phyloP scores from a whole-genome alignment of 64 coral and sea anemone species.

The Montipora cactus region DNA sequence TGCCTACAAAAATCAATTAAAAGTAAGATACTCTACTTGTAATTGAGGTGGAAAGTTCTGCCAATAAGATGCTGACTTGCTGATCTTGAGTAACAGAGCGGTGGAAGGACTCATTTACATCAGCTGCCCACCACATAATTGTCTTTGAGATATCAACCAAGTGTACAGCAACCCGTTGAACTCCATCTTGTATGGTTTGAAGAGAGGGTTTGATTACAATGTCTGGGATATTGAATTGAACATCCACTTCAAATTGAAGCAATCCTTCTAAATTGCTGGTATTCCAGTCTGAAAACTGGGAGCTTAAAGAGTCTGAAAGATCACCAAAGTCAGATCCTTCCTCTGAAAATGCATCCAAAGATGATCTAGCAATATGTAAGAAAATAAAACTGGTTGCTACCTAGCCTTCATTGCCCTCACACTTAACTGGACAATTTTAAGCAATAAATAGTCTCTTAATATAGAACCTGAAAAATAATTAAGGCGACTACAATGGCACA shows the following conservation, averaged over 20 bases:
- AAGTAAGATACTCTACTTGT: constrained; percentile 81
- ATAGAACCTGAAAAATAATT: no score
- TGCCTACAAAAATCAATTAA: neutral
- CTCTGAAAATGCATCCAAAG: constrained; percentile 36
- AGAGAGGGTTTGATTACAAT: constrained; percentile 90
- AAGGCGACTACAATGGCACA: no score
- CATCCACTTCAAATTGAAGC: constrained; percentile 81
- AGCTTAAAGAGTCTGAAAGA: neutral
- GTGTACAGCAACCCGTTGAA: constrained; percentile 70
- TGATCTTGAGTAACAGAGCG: constrained; percentile 71
- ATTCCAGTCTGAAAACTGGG: constrained; percentile 27
- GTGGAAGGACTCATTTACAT: constrained; percentile 92
- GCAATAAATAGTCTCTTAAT: no score
- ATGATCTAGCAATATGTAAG: neutral
- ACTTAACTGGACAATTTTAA: no score
- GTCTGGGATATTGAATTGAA: constrained; percentile 96
- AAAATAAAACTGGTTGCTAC: neutral
- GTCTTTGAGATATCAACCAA: constrained; percentile 78
- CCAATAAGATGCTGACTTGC: constrained; percentile 59
- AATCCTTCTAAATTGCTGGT: constrained; percentile 37
- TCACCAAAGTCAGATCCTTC: constrained; percentile 42
- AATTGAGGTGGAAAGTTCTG: constrained; percentile 73
- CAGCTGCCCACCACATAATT: constrained; percentile 98
- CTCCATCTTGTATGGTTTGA: constrained; percentile 72
- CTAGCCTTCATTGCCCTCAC: no score